These are phyloP conservation scores for Noturus placidus DNA, from an alignment of 2,113 vertebrate species.

Conservation along the genomic window DNA sequence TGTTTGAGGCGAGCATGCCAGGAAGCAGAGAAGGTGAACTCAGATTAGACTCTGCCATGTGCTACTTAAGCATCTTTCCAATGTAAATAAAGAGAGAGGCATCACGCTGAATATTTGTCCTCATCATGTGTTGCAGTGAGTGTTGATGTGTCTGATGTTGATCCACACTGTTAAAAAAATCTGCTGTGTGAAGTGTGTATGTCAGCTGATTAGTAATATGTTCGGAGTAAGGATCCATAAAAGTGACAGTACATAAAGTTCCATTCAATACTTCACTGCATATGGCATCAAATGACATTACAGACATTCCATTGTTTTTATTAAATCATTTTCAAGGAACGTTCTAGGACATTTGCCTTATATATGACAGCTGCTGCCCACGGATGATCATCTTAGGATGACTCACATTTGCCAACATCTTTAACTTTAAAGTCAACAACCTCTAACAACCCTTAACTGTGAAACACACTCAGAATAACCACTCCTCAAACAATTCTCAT, in stretches of 20 bases:
- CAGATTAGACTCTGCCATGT: background rate
- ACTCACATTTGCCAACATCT: background rate
- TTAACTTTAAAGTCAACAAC: background rate
- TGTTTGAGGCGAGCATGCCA: background rate
- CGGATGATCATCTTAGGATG: background rate
- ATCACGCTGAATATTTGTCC: background rate
- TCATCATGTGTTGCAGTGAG: background rate
- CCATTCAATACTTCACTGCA: background rate
- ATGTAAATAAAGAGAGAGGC: background rate
- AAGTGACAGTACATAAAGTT: background rate
- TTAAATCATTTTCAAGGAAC: background rate
- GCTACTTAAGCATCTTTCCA: constrained; percentile 20
- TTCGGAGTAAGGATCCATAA: background rate
- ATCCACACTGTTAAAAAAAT: background rate
- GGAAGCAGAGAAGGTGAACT: background rate
- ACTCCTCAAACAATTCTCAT: background rate
- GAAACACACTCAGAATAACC: background rate
- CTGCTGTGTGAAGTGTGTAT: background rate
- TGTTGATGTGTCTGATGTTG: background rate
- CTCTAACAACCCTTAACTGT: background rate
- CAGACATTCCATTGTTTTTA: background rate
- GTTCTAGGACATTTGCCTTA: background rate
- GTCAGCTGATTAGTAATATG: background rate
- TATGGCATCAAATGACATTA: background rate
- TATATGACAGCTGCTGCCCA: background rate